Base-by-base conservation (phyloP, 2,888 invertebrate species). In the Coremacera marginata region DNA sequence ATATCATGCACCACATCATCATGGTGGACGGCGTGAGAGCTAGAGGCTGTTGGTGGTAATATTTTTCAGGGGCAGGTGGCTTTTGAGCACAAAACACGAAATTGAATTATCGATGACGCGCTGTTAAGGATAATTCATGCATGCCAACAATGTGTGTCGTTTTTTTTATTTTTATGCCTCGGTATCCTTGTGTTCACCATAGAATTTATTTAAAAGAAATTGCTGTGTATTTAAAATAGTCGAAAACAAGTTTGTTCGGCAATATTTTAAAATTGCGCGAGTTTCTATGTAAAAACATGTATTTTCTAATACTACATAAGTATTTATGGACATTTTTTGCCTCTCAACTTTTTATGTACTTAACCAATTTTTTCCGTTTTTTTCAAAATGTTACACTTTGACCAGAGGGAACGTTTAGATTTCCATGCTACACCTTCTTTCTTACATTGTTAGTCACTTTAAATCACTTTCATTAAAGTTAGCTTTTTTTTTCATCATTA, bases 21-120 rank as follows among this genome's bases (percentile, higher is more conserved):
- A 14, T 27, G 49, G 16, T 11, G 34, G 34, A 14, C 52, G 65
- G 49, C 2, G 25, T 16, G 27, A 27, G 27, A 14, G 11, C 22
- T 22, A 57, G 3, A 22, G 57, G 16, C 60, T 27, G 16, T 60
- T 60, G 27, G 8, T 44, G 19, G 49, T 11, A 19, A 8, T 44
- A 11, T 65, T 31, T 31, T 31, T 3, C n/a, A n/a, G 49, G 55
- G 52, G 60, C 44, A 22, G 57, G 57, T 19, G 68, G 67, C 22
- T 5, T 79, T 82, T 84, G 82, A 85, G 65, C 86, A 86, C 85
- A 85, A 85, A 84, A 83, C 84, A 84, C 83, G 82, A 84, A 86
- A 85, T 85, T 85, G 85, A 85, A 85, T 85, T 85, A 85, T 85
- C 85, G 86, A 86, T 82, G 82, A 77, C 31, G 51, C 57, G 55